These are phyloP conservation scores for Ophonus ardosiacus DNA, from an alignment of 2,888 invertebrate species.

Conservation along the genomic window DNA sequence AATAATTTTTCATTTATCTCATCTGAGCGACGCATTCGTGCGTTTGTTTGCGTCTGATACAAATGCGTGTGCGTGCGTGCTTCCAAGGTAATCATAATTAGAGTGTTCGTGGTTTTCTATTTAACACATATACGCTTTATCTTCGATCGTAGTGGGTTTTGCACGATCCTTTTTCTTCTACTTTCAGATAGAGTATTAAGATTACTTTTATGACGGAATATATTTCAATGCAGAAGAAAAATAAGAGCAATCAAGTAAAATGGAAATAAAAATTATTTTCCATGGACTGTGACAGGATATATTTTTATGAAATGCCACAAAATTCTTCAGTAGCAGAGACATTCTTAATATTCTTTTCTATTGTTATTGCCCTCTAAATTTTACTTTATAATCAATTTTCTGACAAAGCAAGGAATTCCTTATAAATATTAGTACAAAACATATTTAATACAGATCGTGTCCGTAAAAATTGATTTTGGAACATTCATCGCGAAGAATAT, in stretches of 20 bases:
- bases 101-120: conserved; percentile 44
- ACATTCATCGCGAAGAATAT: no score
- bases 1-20: conserved; percentile 51
- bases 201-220: conserved; percentile 29
- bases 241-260: background rate
- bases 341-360: no score
- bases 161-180: conserved; percentile 36
- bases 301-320: no score
- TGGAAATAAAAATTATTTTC: no score
- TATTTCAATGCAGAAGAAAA: conserved; percentile 3
- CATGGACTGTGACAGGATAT: no score
- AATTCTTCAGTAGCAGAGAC: no score
- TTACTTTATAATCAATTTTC: no score
- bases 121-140: conserved; percentile 45
- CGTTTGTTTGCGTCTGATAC: conserved; percentile 22
- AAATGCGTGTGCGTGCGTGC: background rate
- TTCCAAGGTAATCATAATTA: conserved; percentile 26
- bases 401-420: no score
- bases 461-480: no score
- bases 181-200: conserved; percentile 25
- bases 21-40: conserved; percentile 6
- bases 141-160: conserved; percentile 38
- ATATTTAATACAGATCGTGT: no score
- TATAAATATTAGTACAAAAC: no score
- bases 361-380: no score